Conservation (phyloP, 2,888 invertebrate genomes). For the Philaethria dido region DNA sequence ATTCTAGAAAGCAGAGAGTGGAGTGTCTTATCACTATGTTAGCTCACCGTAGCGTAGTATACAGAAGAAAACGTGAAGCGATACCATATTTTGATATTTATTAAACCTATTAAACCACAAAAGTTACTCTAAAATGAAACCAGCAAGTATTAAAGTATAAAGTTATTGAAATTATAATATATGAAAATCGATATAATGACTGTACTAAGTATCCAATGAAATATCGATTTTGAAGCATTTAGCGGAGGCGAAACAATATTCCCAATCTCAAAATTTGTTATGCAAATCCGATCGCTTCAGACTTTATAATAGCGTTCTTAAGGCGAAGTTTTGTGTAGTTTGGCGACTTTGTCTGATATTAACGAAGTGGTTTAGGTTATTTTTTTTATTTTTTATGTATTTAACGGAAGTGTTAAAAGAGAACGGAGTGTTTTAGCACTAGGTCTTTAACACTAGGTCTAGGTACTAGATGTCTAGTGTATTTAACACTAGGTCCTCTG, state of each 20-base stretch:
- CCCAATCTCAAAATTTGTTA: conserved; percentile 45
- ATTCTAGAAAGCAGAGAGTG: too few relatives aligned
- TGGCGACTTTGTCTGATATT: conserved; percentile 21
- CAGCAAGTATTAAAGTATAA: background rate
- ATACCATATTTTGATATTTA: too few relatives aligned
- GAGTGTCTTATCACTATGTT: too few relatives aligned
- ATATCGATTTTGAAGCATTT: conserved; percentile 40
- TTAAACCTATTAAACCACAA: too few relatives aligned
- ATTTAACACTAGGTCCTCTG: too few relatives aligned
- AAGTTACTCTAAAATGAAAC: too few relatives aligned
- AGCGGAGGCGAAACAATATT: conserved; percentile 35
- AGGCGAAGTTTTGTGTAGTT: conserved; percentile 31
- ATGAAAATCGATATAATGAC: conserved; percentile 3
- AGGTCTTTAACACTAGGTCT: too few relatives aligned
- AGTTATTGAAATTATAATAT: background rate
- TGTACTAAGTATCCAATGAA: conserved; percentile 30
- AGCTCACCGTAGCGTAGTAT: too few relatives aligned
- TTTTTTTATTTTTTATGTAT: background rate
- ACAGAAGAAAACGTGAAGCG: too few relatives aligned
- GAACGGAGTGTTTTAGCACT: too few relatives aligned
- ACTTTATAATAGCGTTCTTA: conserved; percentile 40
- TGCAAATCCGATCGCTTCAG: conserved; percentile 47
- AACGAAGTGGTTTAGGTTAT: background rate
- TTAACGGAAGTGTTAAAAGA: too few relatives aligned
- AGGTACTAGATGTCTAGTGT: too few relatives aligned